These are phyloP conservation scores for Caenorhabditis tropicalis DNA, from an alignment of 1,140 invertebrate genomes.

Conservation along the genomic window DNA sequence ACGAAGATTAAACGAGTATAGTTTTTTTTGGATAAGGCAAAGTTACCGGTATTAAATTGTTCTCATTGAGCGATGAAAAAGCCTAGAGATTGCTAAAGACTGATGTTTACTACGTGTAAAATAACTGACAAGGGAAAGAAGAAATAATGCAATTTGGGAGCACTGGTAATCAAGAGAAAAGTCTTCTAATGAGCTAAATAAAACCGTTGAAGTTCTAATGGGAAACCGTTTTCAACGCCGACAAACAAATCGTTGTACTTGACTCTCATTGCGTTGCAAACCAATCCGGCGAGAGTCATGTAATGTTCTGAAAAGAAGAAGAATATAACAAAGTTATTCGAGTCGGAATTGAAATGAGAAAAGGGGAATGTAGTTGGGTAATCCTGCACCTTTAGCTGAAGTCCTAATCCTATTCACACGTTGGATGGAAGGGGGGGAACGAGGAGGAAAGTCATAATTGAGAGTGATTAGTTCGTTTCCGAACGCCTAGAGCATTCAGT, in stretches of 20 bases:
- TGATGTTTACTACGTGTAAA: background rate
- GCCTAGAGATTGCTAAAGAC: background rate
- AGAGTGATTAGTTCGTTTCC: conserved; percentile 25
- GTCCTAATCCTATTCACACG: conserved; percentile 30
- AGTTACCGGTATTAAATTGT: background rate
- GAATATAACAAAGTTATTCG: no score
- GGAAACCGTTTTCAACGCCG: background rate
- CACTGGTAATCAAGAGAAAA: background rate
- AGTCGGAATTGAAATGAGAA: background rate
- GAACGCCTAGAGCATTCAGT: background rate
- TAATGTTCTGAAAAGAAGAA: conserved; percentile 44
- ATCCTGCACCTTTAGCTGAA: conserved; percentile 3
- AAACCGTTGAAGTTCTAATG: background rate
- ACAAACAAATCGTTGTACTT: background rate
- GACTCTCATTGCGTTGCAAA: conserved; percentile 49
- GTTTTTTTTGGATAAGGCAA: background rate
- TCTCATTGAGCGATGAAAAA: background rate
- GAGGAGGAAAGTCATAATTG: conserved; percentile 10
- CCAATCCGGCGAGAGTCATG: conserved; percentile 48
- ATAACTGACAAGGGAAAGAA: background rate
- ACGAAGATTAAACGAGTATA: no score
- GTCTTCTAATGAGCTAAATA: background rate
- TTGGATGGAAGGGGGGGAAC: background rate
- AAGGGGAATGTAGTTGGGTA: background rate
- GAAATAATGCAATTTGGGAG: no score